A percentile compares a stretch with the other conserved stretches of the same genome.
phyloP scores from a whole-genome alignment of 2,113 vertebrate species.

The Motacilla tschutschensis region DNA sequence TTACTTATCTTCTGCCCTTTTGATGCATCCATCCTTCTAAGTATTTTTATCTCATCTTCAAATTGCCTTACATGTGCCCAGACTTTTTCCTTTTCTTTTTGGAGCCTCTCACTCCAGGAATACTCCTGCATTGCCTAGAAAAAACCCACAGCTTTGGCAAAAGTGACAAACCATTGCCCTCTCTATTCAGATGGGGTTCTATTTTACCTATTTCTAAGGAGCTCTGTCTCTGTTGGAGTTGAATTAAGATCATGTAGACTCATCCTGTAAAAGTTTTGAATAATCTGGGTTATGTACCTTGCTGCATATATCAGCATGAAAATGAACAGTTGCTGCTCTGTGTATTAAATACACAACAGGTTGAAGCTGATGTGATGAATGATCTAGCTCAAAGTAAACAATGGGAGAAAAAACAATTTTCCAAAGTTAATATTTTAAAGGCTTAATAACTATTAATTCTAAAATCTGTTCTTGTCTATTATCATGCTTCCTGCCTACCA shows the following conservation, averaged over 20 bases:
- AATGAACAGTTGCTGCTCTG: background rate
- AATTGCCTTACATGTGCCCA: background rate
- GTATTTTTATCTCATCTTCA: background rate
- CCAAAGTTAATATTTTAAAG: background rate
- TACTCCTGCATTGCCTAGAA: background rate
- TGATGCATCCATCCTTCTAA: background rate
- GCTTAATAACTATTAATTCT: background rate
- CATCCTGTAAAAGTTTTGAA: background rate
- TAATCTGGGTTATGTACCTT: background rate
- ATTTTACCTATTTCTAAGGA: background rate
- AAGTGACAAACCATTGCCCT: background rate
- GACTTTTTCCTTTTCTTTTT: background rate
- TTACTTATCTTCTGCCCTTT: background rate
- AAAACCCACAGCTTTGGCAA: background rate
- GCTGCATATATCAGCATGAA: background rate
- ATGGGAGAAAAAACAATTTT: background rate
- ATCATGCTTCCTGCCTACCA: background rate
- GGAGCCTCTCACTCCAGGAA: background rate
- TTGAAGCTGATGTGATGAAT: background rate
- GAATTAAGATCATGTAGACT: background rate
- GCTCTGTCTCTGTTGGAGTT: background rate
- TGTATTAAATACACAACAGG: background rate
- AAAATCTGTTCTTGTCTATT: background rate
- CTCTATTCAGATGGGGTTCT: background rate
- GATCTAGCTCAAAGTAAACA: background rate